phyloP scores from a whole-genome alignment of 2,113 vertebrate genomes.

The Budorcas taxicolor region DNA sequence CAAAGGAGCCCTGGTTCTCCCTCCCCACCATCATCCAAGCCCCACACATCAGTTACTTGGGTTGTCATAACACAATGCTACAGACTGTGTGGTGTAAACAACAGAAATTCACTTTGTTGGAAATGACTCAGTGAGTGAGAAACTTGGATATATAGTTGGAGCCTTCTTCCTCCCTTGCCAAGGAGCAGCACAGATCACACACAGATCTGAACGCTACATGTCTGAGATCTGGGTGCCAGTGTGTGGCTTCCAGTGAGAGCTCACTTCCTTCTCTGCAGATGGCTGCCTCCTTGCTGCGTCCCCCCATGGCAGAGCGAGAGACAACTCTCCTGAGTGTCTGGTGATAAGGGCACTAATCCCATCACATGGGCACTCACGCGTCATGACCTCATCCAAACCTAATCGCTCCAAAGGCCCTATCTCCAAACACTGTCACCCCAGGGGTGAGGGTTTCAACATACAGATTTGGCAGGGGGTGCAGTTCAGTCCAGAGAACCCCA shows the following conservation, averaged over 20 bases:
- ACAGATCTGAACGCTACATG: background rate
- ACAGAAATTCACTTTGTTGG: background rate
- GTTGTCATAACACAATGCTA: background rate
- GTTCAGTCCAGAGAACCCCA: background rate
- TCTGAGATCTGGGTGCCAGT: background rate
- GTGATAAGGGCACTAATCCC: background rate
- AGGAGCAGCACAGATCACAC: background rate
- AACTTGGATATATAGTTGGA: background rate
- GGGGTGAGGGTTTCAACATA: background rate
- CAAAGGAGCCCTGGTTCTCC: background rate
- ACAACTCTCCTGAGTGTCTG: background rate
- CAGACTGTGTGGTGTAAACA: background rate
- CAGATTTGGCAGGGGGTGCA: background rate
- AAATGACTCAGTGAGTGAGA: background rate
- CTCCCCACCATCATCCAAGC: background rate
- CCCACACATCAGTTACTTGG: background rate
- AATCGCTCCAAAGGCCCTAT: background rate
- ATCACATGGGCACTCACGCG: no score
- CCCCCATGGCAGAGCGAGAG: background rate
- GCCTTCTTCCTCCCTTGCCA: background rate
- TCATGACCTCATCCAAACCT: background rate
- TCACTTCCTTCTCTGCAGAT: background rate
- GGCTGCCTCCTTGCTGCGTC: background rate
- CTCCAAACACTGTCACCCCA: background rate
- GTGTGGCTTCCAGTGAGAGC: background rate